Base-by-base conservation (phyloP, 2,888 invertebrate genomes). In the Ptychoptera contaminata region DNA sequence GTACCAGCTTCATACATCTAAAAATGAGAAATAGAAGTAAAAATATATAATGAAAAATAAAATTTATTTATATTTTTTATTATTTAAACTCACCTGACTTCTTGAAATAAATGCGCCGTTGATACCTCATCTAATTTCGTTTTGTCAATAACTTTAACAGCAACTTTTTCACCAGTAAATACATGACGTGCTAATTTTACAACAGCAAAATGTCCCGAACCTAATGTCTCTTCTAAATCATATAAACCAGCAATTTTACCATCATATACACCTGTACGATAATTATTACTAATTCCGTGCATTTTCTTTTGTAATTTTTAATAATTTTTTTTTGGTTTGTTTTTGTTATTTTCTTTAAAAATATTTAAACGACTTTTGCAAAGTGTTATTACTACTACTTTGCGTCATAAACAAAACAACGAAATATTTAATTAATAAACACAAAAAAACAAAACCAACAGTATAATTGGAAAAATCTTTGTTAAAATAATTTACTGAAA, bases 81-180 rank as follows among this genome's bases (percentile, higher is more conserved):
- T 34, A n/a, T 37, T 45, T 56, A 9, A 34, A 42, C 59, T 53
- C 51, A 67, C 65, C 65, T 68, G 64, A 94, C 87, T 83, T 88
- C 87, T 71, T 94, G 92, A 67, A 93, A 91, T 54, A 98, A 77
- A 75, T 98, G 96, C 48, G 91, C 84, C 59, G 86, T 82, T 14
- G 96, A 94, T 36, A 92, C 82, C 56, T 92, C 90, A 68, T 98
- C 97, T 56, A 99, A 70, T 69, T 96, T 96, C 56, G 84, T 90
- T 69, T 99, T 98, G 67, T 98, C 98, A 59, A 98, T 98, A 50
- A 98, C 87, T 77, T 93, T 93, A 44, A 93, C 92, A 45, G 93
- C 92, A 46, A 97, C 97, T 69, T 92, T 92, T 71, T 94, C 94
- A 34, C 96, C 96, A 43, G 98, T 98, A 67, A 98, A 97, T 47